Evolutionary conservation across 2,113 vertebrate species (phyloP).

Genomic region (Ophiodon elongatus): DNA sequence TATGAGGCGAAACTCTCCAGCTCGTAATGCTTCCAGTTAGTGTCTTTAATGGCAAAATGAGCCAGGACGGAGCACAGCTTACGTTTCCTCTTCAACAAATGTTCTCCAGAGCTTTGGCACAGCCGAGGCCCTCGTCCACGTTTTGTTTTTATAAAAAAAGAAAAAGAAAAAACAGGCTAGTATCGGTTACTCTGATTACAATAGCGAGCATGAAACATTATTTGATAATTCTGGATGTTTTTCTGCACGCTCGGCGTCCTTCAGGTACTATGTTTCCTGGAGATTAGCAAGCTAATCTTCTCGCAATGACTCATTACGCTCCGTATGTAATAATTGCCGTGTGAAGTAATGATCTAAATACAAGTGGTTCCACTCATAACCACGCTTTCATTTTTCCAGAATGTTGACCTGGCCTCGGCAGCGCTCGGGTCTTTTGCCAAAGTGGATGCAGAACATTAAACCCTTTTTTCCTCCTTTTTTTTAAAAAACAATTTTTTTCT

Average conservation of each 20-base stretch:
- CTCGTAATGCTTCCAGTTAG: conserved; percentile 73
- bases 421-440: conserved; percentile 60
- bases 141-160: conserved; percentile 62
- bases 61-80: conserved; percentile 45
- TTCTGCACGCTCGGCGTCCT: conserved; percentile 28
- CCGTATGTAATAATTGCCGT: conserved; percentile 81
- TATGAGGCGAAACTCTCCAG: conserved; percentile 63
- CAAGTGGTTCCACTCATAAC: conserved; percentile 82
- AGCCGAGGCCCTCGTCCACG: conserved; percentile 32
- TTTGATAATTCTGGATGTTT: conserved; percentile 64
- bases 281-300: conserved; percentile 79
- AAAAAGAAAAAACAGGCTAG: conserved; percentile 50
- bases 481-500: background rate
- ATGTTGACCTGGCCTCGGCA: conserved; percentile 72
- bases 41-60: conserved; percentile 65
- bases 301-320: conserved; percentile 79
- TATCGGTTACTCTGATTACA: conserved; percentile 70
- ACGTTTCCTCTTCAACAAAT: conserved; percentile 54
- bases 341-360: conserved; percentile 80
- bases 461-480: conserved; percentile 37
- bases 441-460: conserved; percentile 76
- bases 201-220: conserved; percentile 52
- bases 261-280: conserved; percentile 71
- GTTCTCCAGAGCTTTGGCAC: conserved; percentile 56
- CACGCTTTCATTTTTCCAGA: conserved; percentile 75